Percentiles rank a stretch among this genome's conserved stretches.
Evolutionary conservation across 1,140 invertebrate genomes (phyloP).

Genomic region (Oreohelix idahoensis): DNA sequence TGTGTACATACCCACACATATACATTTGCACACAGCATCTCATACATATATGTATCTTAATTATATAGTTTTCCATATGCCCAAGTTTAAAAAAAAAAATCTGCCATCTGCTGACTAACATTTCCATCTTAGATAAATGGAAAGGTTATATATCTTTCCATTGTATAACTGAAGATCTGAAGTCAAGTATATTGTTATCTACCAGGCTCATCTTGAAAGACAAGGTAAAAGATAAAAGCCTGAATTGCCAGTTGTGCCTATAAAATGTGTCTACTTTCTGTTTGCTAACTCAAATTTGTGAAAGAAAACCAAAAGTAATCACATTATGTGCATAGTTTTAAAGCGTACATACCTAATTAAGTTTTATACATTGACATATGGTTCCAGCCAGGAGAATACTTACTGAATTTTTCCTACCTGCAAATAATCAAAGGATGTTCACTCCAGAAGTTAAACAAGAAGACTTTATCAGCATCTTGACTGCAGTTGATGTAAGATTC

Average conservation of each 20-base stretch:
- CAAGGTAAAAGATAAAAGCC: neutral
- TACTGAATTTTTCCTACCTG: neutral
- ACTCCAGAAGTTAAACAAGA: neutral
- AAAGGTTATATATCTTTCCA: too few species aligned
- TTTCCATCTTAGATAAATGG: too few species aligned
- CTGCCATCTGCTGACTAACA: too few species aligned
- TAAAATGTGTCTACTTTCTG: neutral
- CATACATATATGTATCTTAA: too few species aligned
- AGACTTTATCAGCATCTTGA: neutral
- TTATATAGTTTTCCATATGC: too few species aligned
- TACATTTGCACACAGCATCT: too few species aligned
- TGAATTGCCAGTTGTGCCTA: neutral
- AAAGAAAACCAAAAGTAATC: neutral
- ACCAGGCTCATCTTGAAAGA: neutral
- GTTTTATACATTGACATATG: neutral
- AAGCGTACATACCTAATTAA: neutral
- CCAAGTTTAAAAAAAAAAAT: too few species aligned
- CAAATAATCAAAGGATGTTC: neutral
- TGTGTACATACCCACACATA: too few species aligned
- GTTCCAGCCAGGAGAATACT: neutral
- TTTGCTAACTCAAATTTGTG: neutral
- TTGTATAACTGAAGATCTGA: too few species aligned
- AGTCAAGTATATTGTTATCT: neutral
- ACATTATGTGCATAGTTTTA: neutral
- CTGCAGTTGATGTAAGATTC: neutral